These are phyloP conservation scores for Tetragonula carbonaria DNA, from an alignment of 2,888 invertebrate species.

Conservation along the genomic window DNA sequence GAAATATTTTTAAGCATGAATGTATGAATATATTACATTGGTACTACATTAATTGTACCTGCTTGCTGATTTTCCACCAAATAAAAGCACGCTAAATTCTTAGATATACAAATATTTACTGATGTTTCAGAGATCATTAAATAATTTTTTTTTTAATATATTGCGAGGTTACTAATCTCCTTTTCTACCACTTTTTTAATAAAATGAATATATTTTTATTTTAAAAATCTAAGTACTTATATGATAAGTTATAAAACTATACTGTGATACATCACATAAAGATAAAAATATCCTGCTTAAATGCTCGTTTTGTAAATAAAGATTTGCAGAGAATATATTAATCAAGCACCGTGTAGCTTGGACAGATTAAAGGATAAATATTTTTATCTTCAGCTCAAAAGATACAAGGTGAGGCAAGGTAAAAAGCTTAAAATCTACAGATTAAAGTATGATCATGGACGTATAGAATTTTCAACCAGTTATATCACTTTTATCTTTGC, in stretches of 20 bases:
- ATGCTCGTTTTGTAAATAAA: conserved; percentile 21
- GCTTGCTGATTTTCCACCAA: conserved; percentile 6
- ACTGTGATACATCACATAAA: conserved; percentile 43
- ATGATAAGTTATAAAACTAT: conserved; percentile 48
- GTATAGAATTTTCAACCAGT: conserved; percentile 62
- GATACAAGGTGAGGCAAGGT: conserved; percentile 48
- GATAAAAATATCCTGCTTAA: conserved; percentile 60
- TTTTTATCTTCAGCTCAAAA: conserved; percentile 43
- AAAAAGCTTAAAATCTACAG: conserved; percentile 50
- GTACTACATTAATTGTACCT: conserved; percentile 36
- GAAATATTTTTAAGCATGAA: conserved; percentile 33
- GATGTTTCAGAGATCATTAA: conserved; percentile 44
- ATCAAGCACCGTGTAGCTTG: conserved; percentile 52
- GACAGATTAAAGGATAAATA: conserved; percentile 54
- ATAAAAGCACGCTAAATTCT: conserved; percentile 29
- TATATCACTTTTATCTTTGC: conserved; percentile 53
- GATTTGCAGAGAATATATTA: conserved; percentile 40
- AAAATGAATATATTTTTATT: conserved; percentile 18
- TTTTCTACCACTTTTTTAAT: conserved; percentile 15
- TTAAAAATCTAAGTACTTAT: conserved; percentile 40
- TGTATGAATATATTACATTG: conserved; percentile 41
- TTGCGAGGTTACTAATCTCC: conserved; percentile 25
- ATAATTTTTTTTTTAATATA: conserved; percentile 31
- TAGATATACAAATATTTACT: conserved; percentile 31
- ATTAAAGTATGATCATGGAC: conserved; percentile 64